Evolutionary conservation across 2,797 vertebrate species (phyloP).

Genomic region (Chelon auratus): DNA sequence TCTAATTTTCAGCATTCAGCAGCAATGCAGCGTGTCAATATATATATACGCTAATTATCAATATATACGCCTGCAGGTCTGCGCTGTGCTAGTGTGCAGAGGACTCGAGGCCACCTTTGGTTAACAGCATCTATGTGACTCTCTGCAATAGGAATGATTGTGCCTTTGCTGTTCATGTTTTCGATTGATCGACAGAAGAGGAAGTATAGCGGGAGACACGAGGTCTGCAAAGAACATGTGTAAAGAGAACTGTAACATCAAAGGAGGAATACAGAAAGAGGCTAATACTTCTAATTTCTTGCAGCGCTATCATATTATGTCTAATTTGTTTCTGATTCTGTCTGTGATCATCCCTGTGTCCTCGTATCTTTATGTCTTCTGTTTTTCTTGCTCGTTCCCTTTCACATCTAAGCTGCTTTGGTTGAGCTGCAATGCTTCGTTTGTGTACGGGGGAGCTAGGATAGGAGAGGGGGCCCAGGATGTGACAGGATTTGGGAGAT

Average conservation of each 20-base stretch:
- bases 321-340: constrained; percentile 24
- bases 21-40: too few relatives aligned
- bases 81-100: too few relatives aligned
- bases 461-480: constrained; percentile 20
- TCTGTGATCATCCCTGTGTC: constrained; percentile 27
- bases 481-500: constrained; percentile 61
- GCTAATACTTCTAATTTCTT: constrained; percentile 31
- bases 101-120: too few relatives aligned
- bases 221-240: constrained; percentile 1
- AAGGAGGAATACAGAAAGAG: constrained; percentile 23
- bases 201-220: neutral
- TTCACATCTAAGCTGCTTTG: constrained; percentile 50
- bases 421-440: constrained; percentile 44
- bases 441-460: constrained; percentile 31
- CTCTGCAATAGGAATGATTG: neutral
- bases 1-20: too few relatives aligned
- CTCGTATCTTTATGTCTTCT: constrained; percentile 9
- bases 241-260: constrained; percentile 10
- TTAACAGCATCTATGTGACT: neutral
- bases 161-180: neutral
- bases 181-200: neutral
- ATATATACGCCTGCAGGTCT: too few relatives aligned
- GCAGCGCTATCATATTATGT: constrained; percentile 40
- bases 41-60: too few relatives aligned
- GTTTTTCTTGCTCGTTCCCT: constrained; percentile 22